Evolutionary conservation across 2,888 invertebrate species (phyloP).

Genomic region (Apamea sordens): DNA sequence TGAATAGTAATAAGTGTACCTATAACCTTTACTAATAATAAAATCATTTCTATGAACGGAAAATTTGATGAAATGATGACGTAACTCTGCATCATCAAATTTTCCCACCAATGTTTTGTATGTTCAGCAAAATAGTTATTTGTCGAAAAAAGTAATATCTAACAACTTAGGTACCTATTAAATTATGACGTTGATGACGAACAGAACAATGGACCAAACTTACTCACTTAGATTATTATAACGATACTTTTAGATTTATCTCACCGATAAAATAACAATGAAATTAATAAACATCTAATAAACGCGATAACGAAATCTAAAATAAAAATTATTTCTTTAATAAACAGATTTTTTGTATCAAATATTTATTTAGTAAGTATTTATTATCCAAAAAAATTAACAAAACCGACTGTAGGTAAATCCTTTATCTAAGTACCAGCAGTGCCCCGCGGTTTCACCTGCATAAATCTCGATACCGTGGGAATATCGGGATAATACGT

Average conservation of each 20-base stretch:
- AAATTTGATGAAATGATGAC: too few relatives aligned
- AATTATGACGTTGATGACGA: neutral
- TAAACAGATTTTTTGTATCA: neutral
- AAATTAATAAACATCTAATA: slow-evolving; percentile 6
- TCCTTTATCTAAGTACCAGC: neutral
- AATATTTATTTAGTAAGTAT: neutral
- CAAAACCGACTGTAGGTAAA: neutral
- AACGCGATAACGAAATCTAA: neutral
- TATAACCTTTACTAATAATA: neutral
- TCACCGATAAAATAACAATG: slow-evolving; percentile 6
- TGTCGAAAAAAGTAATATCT: neutral
- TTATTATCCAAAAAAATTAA: neutral
- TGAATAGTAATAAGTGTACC: neutral
- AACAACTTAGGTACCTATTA: neutral
- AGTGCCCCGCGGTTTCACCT: too few relatives aligned
- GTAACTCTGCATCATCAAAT: neutral
- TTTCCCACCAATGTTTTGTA: neutral
- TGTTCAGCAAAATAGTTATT: neutral
- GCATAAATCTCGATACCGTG: too few relatives aligned
- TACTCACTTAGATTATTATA: neutral
- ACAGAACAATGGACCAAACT: slow-evolving; percentile 9
- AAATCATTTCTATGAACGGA: too few relatives aligned
- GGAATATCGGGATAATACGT: too few relatives aligned
- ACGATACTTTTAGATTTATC: neutral
- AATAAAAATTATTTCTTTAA: neutral